Conservation (phyloP, 2,113 vertebrate genomes). For the Rhipidura dahli region DNA sequence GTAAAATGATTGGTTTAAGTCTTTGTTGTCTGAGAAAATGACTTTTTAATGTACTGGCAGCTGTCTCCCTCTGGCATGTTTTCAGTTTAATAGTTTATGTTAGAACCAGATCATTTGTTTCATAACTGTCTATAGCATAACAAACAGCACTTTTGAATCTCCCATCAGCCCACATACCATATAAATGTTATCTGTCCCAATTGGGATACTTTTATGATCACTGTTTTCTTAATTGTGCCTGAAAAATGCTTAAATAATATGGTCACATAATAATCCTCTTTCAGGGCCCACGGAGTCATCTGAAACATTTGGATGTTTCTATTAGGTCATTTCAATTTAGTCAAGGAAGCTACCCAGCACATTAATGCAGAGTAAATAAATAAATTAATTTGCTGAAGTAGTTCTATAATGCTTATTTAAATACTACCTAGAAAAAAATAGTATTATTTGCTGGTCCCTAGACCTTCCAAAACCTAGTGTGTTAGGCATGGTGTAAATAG, state of each 20-base stretch:
- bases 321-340: slow-evolving; percentile 27
- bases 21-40: slow-evolving; percentile 71
- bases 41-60: slow-evolving; percentile 77
- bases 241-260: neutral
- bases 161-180: neutral
- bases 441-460: neutral
- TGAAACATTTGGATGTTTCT: neutral
- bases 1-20: slow-evolving; percentile 75
- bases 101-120: slow-evolving; percentile 74
- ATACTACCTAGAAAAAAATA: neutral
- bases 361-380: neutral
- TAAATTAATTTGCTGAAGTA: neutral
- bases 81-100: slow-evolving; percentile 73
- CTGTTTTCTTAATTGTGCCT: slow-evolving; percentile 36
- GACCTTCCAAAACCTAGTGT: neutral
- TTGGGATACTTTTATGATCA: slow-evolving; percentile 40
- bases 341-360: neutral
- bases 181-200: slow-evolving; percentile 33
- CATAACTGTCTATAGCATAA: slow-evolving; percentile 61
- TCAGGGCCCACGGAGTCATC: neutral
- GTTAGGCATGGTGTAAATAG: neutral
- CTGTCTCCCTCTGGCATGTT: slow-evolving; percentile 72
- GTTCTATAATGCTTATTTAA: neutral
- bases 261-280: neutral
- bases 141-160: slow-evolving; percentile 63